Conservation (phyloP, 1,140 invertebrate genomes). For the Mactra quadrangularis region DNA sequence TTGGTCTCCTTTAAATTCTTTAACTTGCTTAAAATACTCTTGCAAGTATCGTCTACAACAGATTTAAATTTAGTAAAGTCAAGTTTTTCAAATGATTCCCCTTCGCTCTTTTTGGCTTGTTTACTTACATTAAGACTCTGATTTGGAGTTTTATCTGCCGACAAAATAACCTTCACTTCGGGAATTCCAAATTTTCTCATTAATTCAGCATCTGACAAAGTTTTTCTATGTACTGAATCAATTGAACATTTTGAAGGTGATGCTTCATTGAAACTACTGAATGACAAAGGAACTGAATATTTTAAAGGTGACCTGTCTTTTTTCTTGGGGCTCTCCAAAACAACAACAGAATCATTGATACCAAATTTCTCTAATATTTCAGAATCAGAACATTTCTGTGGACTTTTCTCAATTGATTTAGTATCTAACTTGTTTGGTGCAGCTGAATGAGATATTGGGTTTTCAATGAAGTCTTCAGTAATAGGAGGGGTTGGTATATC, state of each 20-base stretch:
- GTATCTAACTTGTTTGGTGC: not conserved
- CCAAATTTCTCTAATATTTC: conserved; percentile 21
- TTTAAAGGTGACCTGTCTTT: not conserved
- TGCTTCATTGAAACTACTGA: too few relatives aligned
- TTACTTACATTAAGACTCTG: not conserved
- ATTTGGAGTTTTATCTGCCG: not conserved
- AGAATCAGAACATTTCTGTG: not conserved
- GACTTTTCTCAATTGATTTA: not conserved
- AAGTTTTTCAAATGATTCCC: not conserved
- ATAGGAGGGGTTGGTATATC: conserved; percentile 33
- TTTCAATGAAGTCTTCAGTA: conserved; percentile 39
- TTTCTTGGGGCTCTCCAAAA: conserved; percentile 3
- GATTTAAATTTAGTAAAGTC: conserved; percentile 6
- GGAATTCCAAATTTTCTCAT: conserved; percentile 41
- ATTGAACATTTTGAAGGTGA: too few relatives aligned
- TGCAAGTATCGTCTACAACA: not conserved
- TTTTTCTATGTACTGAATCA: not conserved
- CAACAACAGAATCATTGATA: conserved; percentile 5
- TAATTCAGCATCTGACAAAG: conserved; percentile 22
- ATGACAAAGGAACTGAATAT: too few relatives aligned
- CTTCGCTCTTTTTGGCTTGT: not conserved
- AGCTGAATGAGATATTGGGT: not conserved
- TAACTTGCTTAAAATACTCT: not conserved
- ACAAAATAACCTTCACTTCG: conserved; percentile 25
- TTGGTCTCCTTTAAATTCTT: not conserved